Conservation (phyloP, 2,888 invertebrate genomes). For the Oscheius sp. region DNA sequence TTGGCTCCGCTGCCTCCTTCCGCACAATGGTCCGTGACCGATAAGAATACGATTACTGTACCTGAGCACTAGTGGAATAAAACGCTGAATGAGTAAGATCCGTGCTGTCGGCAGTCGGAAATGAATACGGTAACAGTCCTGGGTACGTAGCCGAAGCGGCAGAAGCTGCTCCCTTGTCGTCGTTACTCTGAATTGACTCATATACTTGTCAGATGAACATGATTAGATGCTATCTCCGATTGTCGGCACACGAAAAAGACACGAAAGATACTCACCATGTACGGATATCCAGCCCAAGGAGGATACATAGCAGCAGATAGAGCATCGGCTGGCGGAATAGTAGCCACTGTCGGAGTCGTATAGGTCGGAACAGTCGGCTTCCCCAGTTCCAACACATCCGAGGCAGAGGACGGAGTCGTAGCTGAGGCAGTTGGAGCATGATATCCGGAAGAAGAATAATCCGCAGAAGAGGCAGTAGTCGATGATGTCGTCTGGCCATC, state of each 20-base stretch:
- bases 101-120: conserved; percentile 13
- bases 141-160: conserved; percentile 23
- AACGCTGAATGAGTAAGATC: conserved; percentile 21
- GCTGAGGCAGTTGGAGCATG: neutral
- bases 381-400: conserved; percentile 26
- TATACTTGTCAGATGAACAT: neutral
- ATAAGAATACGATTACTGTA: neutral
- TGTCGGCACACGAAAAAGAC: conserved; percentile 3
- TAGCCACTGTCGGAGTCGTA: conserved; percentile 9
- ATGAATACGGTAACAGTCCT: conserved; percentile 14
- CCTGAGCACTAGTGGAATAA: neutral
- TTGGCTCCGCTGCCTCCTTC: conserved; percentile 1
- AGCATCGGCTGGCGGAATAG: conserved; percentile 27
- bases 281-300: conserved; percentile 26
- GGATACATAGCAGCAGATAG: conserved; percentile 28
- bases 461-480: conserved; percentile 5
- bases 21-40: conserved; percentile 8
- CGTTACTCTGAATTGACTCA: conserved; percentile 2
- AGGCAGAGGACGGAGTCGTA: conserved; percentile 2
- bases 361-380: conserved; percentile 30
- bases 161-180: conserved; percentile 6
- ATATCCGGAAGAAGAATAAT: conserved; percentile 5
- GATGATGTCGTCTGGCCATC: neutral
- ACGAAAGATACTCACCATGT: conserved; percentile 23
- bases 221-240: neutral